A percentile compares a stretch with the other conserved stretches of the same genome.
phyloP scores from a whole-genome alignment of 2,797 vertebrate species.

The Octomys mimax region DNA sequence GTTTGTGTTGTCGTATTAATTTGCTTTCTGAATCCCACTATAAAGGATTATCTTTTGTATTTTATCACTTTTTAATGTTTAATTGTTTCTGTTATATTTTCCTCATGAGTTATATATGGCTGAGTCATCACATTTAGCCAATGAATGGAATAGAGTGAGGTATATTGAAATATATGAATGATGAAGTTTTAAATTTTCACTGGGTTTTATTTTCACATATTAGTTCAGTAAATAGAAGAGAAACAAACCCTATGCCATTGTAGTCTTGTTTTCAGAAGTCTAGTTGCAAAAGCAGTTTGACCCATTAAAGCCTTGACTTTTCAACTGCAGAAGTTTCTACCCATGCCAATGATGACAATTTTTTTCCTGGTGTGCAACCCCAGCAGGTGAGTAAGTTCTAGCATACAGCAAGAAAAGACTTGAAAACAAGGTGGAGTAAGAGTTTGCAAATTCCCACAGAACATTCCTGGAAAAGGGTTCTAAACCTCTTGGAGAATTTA shows the following conservation, averaged over 20 bases:
- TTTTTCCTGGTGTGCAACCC: slow-evolving; percentile 46
- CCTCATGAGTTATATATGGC: slow-evolving; percentile 1
- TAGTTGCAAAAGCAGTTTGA: slow-evolving; percentile 61
- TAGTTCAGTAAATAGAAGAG: slow-evolving; percentile 60
- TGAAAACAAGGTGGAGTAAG: slow-evolving; percentile 75
- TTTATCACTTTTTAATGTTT: neutral
- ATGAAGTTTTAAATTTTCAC: slow-evolving; percentile 40
- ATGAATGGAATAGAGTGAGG: slow-evolving; percentile 35
- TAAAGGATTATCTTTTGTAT: neutral
- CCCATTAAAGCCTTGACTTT: slow-evolving; percentile 15
- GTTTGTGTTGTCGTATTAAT: neutral
- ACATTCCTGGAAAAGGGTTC: slow-evolving; percentile 74
- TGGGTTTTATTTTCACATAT: slow-evolving; percentile 62
- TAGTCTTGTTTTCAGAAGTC: slow-evolving; percentile 62
- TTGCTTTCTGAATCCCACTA: neutral
- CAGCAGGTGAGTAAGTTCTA: slow-evolving; percentile 68
- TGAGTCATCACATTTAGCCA: neutral
- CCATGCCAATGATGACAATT: slow-evolving; percentile 23
- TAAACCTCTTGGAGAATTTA: slow-evolving; percentile 35
- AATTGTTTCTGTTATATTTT: neutral
- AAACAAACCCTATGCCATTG: slow-evolving; percentile 22
- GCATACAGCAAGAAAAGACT: slow-evolving; percentile 67
- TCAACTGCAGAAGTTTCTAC: slow-evolving; percentile 57
- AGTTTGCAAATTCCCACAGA: slow-evolving; percentile 73
- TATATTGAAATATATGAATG: slow-evolving; percentile 47